Base-by-base conservation (phyloP, 2,113 vertebrate species). In the Oryzias melastigma region DNA sequence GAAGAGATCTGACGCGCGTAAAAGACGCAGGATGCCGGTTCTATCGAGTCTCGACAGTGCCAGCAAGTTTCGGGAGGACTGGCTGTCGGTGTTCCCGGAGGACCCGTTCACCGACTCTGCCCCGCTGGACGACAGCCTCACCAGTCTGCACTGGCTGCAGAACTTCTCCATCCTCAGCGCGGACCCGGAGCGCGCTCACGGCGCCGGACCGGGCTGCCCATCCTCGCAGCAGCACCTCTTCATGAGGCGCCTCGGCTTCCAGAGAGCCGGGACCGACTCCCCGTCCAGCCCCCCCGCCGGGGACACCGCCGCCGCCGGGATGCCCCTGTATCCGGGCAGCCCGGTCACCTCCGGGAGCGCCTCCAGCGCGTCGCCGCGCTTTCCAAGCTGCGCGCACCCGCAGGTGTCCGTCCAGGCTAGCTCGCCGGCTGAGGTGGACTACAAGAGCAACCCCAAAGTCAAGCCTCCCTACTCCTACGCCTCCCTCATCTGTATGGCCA, bases 131-230 rank as follows among this genome's bases (percentile, higher is more conserved):
- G 93, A 94, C 85, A 95, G 93, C 71, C 91, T 94, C 24, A 95
- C 93, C 71, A 95, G 90, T 75, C 91, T 95, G 18, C 93, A 95
- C 75, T 94, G 93, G 93, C 92, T 95, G 1, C 93, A 94, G 85
- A 93, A 93, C 80, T 95, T 94, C 87, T 95, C 92, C 68, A 93
- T 95, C 75, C 77, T 92, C 35, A 91, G 84, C 55, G 87, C 91
- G 13, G 90, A 91, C 63, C 89, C 90, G 12, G 91, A 93, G 73
- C 86, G 84, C 22, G 75, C 86, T 44, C 77, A 75, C 43, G 71
- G 76, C 22, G 22, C 75, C 1, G 82, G 73, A 4, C 65, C 66
- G 27, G 80, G 84, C 40, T 86, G 78, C 20, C 83, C 83, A 3
- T 86, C 85, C 52, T 66, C 86, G 5, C 88, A 87, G 41, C 89